Evolutionary conservation across 2,113 vertebrate species (phyloP).

Genomic region (Abramis brama): DNA sequence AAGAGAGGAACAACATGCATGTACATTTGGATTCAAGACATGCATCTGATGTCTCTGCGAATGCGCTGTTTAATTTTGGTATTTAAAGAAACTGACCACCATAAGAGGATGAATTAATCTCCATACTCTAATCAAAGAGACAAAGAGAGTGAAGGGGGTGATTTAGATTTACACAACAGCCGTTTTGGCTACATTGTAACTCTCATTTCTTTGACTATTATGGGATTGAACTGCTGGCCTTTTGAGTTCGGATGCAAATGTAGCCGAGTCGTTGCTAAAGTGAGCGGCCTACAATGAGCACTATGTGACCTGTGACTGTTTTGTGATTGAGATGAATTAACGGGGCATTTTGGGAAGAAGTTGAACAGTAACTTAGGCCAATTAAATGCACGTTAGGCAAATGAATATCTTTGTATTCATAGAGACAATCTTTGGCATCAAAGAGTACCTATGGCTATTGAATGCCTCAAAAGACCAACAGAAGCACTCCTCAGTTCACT

Average conservation of each 20-base stretch:
- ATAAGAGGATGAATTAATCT: slow-evolving; percentile 70
- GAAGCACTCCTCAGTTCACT: slow-evolving; percentile 11
- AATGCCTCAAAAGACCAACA: slow-evolving; percentile 33
- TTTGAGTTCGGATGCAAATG: slow-evolving; percentile 70
- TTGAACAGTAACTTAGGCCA: slow-evolving; percentile 56
- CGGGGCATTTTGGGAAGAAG: slow-evolving; percentile 71
- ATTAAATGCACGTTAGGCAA: slow-evolving; percentile 55
- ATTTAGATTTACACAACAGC: slow-evolving; percentile 65
- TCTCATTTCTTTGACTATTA: slow-evolving; percentile 67
- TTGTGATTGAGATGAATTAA: slow-evolving; percentile 76
- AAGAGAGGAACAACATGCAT: neutral
- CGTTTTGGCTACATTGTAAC: slow-evolving; percentile 70
- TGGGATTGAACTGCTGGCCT: slow-evolving; percentile 67
- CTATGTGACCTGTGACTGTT: slow-evolving; percentile 70
- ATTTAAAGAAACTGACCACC: slow-evolving; percentile 68
- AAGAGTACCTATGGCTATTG: slow-evolving; percentile 37
- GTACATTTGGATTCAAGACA: slow-evolving; percentile 24
- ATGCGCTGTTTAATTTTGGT: slow-evolving; percentile 47
- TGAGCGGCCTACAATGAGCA: slow-evolving; percentile 66
- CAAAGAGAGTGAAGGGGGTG: slow-evolving; percentile 51
- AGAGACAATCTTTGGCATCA: slow-evolving; percentile 6
- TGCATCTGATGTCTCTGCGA: neutral
- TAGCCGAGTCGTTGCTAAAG: slow-evolving; percentile 71
- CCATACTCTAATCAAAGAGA: slow-evolving; percentile 77
- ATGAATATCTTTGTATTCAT: slow-evolving; percentile 39